Conservation (phyloP, 2,113 vertebrate genomes). For the Zonotrichia leucophrys region DNA sequence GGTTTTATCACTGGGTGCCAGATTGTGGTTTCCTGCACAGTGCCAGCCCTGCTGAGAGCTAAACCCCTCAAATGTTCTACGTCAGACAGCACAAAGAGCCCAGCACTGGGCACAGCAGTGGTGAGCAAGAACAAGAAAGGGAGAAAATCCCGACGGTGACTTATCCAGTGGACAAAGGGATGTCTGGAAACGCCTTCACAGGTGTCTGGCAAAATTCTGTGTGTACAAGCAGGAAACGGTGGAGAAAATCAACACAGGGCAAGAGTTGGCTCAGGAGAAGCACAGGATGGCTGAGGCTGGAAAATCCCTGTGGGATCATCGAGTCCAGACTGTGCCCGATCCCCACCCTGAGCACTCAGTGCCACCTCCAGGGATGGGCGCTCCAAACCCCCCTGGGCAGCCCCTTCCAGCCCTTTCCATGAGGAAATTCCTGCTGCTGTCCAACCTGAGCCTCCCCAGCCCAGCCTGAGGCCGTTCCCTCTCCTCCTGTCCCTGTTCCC, state of each 20-base stretch:
- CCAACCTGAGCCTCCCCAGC: background rate
- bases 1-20: background rate
- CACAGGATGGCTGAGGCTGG: background rate
- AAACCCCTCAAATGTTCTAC: background rate
- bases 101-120: fast-evolving
- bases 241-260: background rate
- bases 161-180: background rate
- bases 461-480: background rate
- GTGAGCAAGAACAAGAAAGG: background rate
- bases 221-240: fast-evolving
- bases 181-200: fast-evolving
- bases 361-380: background rate
- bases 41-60: background rate
- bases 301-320: background rate
- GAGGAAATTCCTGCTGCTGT: background rate
- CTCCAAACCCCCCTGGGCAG: background rate
- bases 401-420: background rate
- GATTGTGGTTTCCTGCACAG: background rate
- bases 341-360: background rate
- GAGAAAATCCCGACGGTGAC: background rate
- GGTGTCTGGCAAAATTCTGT: background rate
- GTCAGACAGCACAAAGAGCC: background rate
- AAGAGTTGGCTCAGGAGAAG: background rate
- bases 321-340: fast-evolving
- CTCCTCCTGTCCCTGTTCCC: background rate